phyloP scores from a whole-genome alignment of 2,888 invertebrate species.

The Polyommatus iphigenia region DNA sequence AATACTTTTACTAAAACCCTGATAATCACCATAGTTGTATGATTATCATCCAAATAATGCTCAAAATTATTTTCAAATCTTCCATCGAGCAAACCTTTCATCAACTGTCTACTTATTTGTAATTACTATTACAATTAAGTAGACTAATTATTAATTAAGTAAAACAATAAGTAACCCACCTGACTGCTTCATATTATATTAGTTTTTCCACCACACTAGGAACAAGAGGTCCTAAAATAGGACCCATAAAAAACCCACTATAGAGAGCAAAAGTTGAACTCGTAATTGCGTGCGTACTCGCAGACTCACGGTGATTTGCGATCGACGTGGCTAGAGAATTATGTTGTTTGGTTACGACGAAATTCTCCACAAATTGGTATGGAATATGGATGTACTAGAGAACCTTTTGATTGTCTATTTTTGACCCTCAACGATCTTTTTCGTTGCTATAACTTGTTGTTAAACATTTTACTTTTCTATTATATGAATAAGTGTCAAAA shows the following conservation, averaged over 20 bases:
- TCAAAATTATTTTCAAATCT: not conserved
- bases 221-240: not conserved
- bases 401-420: not conserved
- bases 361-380: constrained; percentile 1
- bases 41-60: no score
- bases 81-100: not conserved
- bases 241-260: not conserved
- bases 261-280: constrained; percentile 13
- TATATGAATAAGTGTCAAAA: no score
- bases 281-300: constrained; percentile 24
- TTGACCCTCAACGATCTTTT: no score
- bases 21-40: no score
- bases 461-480: no score
- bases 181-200: not conserved
- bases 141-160: no score
- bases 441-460: no score
- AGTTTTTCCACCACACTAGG: not conserved
- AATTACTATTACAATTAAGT: no score
- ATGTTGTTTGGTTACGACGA: constrained; percentile 27
- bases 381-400: not conserved
- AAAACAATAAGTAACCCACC: no score
- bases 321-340: not conserved
- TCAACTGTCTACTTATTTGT: no score
- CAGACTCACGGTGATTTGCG: not conserved
- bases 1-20: no score